Conservation (phyloP, 2,113 vertebrate genomes). For the Sphaerodactylus townsendi region DNA sequence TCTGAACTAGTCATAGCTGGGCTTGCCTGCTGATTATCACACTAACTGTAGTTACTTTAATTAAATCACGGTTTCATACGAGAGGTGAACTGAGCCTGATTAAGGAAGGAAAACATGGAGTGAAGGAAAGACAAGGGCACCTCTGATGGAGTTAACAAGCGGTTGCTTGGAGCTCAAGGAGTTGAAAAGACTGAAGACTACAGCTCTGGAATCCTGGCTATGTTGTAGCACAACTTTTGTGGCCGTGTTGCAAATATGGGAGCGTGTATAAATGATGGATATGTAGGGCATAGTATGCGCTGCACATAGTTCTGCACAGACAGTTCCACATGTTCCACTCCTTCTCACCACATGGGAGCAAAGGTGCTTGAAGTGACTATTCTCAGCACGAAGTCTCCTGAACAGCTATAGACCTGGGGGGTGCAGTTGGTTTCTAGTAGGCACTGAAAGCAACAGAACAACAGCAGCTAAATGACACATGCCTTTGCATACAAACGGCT, state of each 20-base stretch:
- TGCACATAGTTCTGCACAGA: background rate
- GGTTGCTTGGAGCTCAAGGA: too few species aligned
- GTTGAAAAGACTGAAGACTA: too few species aligned
- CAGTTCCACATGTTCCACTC: background rate
- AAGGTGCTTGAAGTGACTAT: background rate
- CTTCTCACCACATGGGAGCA: background rate
- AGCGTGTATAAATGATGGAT: background rate
- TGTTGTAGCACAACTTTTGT: background rate
- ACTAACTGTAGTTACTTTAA: too few species aligned
- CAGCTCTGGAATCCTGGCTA: background rate
- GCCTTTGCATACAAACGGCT: background rate
- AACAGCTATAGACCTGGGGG: background rate
- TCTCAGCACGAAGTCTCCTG: constrained; percentile 6
- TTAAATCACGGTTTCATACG: too few species aligned
- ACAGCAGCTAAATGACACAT: background rate
- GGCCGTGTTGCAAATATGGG: background rate
- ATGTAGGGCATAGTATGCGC: accelerated
- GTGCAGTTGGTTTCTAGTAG: constrained; percentile 14
- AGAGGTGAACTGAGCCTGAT: too few species aligned
- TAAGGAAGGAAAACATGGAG: too few species aligned
- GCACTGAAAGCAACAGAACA: background rate
- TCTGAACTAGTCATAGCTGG: too few species aligned
- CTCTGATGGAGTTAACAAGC: too few species aligned
- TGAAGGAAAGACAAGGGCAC: too few species aligned
- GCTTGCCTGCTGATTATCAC: too few species aligned